Conservation (phyloP, 2,888 invertebrate genomes). For the Acanthosepion pharaonis region DNA sequence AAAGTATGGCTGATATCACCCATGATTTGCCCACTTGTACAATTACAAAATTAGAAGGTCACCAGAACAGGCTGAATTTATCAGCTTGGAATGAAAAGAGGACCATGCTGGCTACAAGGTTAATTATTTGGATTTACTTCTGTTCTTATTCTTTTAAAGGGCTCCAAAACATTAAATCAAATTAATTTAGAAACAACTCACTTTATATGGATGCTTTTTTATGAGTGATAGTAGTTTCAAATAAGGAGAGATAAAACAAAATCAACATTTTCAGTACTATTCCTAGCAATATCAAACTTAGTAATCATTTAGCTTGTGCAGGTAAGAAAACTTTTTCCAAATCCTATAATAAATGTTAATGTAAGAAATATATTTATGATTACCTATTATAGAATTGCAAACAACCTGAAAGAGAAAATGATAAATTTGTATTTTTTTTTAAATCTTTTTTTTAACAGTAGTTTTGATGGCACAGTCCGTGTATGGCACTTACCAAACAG, state of each 20-base stretch:
- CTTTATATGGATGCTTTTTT: too few species aligned
- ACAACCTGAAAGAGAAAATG: too few species aligned
- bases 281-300: too few species aligned
- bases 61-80: slow-evolving; percentile 77
- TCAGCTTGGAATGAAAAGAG: slow-evolving; percentile 76
- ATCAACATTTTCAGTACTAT: too few species aligned
- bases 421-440: not conserved
- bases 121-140: slow-evolving; percentile 48
- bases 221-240: too few species aligned
- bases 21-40: slow-evolving; percentile 75
- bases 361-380: too few species aligned
- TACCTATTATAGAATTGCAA: too few species aligned
- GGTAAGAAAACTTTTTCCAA: too few species aligned
- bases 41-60: slow-evolving; percentile 77
- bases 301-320: too few species aligned
- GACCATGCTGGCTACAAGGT: slow-evolving; percentile 78
- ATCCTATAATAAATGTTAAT: too few species aligned
- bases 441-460: slow-evolving; percentile 71
- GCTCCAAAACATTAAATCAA: not conserved
- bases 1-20: slow-evolving; percentile 76
- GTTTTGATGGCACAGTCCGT: slow-evolving; percentile 80
- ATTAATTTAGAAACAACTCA: too few species aligned
- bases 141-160: not conserved
- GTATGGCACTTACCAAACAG: slow-evolving; percentile 77
- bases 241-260: too few species aligned